A percentile compares a stretch with the other conserved stretches of the same genome.
Evolutionary conservation across 2,888 invertebrate genomes (phyloP).

Genomic region (Oxystoma pomonae): DNA sequence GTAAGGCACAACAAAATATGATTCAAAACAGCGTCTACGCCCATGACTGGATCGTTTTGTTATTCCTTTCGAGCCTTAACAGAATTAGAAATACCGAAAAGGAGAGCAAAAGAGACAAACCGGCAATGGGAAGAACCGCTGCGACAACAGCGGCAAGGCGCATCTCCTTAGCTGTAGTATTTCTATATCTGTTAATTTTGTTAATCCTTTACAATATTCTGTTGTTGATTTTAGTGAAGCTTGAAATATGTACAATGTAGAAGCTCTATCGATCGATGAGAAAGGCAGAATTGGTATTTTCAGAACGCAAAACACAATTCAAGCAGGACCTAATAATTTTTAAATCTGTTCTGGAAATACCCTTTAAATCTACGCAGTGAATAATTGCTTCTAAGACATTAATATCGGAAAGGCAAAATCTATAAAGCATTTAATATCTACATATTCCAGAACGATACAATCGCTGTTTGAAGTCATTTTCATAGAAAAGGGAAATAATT

Average conservation of each 20-base stretch:
- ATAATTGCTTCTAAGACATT: not conserved
- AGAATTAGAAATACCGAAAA: not conserved
- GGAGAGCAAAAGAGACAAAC: not conserved
- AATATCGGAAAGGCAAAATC: no score
- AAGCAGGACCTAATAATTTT: no score
- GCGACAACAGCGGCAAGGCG: not conserved
- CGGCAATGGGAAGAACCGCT: no score
- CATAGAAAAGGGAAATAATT: not conserved
- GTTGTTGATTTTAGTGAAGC: not conserved
- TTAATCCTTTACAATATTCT: constrained; percentile 36
- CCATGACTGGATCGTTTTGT: not conserved
- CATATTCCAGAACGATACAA: not conserved
- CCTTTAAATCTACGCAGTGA: no score
- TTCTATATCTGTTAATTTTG: constrained; percentile 43
- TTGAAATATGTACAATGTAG: no score
- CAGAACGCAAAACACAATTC: no score
- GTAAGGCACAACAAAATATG: no score
- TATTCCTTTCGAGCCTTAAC: constrained; percentile 4
- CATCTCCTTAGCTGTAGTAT: constrained; percentile 32
- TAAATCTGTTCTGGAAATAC: no score
- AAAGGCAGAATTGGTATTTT: no score
- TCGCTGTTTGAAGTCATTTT: not conserved
- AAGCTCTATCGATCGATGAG: no score
- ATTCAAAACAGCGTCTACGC: no score
- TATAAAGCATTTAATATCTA: not conserved